These are phyloP conservation scores for Pelobates cultripes DNA, from an alignment of 2,797 vertebrate species.

Conservation along the genomic window DNA sequence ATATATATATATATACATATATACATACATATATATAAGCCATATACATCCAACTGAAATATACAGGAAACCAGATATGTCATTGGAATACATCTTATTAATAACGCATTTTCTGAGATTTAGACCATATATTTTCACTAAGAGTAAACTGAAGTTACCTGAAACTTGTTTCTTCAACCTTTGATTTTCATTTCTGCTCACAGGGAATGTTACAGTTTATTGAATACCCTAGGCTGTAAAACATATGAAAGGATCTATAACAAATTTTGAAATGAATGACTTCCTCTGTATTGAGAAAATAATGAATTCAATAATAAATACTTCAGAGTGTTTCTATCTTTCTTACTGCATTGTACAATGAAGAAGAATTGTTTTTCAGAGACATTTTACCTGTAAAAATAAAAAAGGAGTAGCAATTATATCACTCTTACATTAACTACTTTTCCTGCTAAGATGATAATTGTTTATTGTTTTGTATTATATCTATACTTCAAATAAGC, in stretches of 20 bases:
- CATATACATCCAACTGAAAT: too few species aligned
- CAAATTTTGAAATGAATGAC: constrained; percentile 58
- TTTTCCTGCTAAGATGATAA: background rate
- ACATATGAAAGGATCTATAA: constrained; percentile 55
- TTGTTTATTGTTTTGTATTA: too few species aligned
- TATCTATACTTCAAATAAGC: too few species aligned
- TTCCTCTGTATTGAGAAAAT: background rate
- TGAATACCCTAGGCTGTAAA: constrained; percentile 45
- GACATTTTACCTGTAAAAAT: background rate
- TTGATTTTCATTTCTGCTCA: constrained; percentile 59
- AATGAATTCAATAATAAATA: background rate
- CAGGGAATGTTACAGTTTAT: constrained; percentile 58
- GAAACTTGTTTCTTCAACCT: constrained; percentile 48
- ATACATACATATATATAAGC: too few species aligned
- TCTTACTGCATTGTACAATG: background rate
- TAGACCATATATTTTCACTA: constrained; percentile 19
- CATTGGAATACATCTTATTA: constrained; percentile 26
- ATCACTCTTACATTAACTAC: background rate
- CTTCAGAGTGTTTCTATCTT: background rate
- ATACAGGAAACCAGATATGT: too few species aligned
- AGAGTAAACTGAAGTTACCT: constrained; percentile 51
- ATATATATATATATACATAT: too few species aligned
- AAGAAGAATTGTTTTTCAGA: background rate
- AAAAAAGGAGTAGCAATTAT: background rate
- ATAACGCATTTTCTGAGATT: constrained; percentile 46